Evolutionary conservation across 1,140 invertebrate species (phyloP), one percentile per base, ranked within the genome.

Genomic region (Monochamus saltuarius): DNA sequence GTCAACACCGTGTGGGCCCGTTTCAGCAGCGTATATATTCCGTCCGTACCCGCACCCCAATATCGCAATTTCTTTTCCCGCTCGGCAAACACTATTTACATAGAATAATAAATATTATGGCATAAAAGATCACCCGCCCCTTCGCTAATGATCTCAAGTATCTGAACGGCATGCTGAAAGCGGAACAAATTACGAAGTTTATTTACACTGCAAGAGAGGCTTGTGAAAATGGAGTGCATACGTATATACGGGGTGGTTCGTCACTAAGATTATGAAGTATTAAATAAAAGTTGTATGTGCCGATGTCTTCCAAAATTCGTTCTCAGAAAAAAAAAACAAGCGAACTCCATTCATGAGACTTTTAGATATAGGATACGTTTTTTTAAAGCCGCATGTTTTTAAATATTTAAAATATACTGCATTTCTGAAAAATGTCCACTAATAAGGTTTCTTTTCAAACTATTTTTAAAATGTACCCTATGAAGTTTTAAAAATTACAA

Each of bases 61-160:
- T 22, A 51, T 51, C n/a, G 49, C 49, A 51, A 51, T 51, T 35
- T 51, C 35, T 51, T 51, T 37, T 51, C 22, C 9, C 34, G 19
- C 49, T 51, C 29, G 49, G 34, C 19, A 36, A 38, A 35, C 49
- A 65, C 62, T 67, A 72, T 74, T 73, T 69, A 62, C 66, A 68
- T 68, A 63, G 54, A 47, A 65, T 59, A 61, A 69, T 70, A 73
- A 70, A 73, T 69, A 71, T 74, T 73, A 59, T 73, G 67, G 65
- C 66, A 69, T 59, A 51, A 71, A 69, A 70, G 71, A 71, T 72
- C 69, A 66, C 43, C 43, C 42, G 55, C 29, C 55, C 51, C 58
- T 57, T 38, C 38, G 36, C 40, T 56, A 56, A 56, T 42, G 53
- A 45, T 45, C 19, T 65, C 59, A 62, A 68, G 66, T 65, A 62